Conservation (phyloP, 2,888 invertebrate species). For the Abscondita cerata region DNA sequence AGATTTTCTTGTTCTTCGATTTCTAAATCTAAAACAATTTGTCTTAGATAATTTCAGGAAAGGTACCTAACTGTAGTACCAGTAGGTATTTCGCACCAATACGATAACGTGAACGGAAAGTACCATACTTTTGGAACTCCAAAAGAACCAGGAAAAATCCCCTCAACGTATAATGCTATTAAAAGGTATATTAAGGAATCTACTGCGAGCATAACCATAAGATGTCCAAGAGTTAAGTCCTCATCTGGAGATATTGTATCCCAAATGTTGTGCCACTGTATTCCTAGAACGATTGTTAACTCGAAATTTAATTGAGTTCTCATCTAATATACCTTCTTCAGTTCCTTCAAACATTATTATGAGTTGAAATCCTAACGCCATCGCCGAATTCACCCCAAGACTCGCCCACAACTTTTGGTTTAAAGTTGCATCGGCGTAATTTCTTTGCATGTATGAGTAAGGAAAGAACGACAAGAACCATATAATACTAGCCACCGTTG, state of each 20-base stretch:
- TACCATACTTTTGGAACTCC: constrained; percentile 38
- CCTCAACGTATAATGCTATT: constrained; percentile 85
- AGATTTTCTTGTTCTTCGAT: neutral
- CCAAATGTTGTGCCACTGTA: constrained; percentile 71
- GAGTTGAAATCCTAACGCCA: constrained; percentile 80
- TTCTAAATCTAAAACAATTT: neutral
- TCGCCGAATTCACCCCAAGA: constrained; percentile 77
- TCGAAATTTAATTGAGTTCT: neutral
- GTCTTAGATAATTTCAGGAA: neutral
- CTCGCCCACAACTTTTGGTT: constrained; percentile 68
- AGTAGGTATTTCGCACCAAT: constrained; percentile 25
- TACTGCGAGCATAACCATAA: constrained; percentile 74
- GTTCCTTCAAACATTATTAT: constrained; percentile 75
- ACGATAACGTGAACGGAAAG: constrained; percentile 25
- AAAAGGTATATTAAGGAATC: constrained; percentile 75
- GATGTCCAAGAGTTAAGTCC: constrained; percentile 70
- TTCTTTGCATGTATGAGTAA: constrained; percentile 64
- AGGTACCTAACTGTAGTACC: no score
- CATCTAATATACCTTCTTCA: constrained; percentile 65
- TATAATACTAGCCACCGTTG: constrained; percentile 21
- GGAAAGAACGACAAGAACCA: constrained; percentile 33
- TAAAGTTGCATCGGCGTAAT: constrained; percentile 69
- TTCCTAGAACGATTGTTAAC: constrained; percentile 53
- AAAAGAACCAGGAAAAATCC: constrained; percentile 76
- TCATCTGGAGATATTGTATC: constrained; percentile 68